These are phyloP conservation scores for Aelia acuminata DNA, from an alignment of 2,888 invertebrate species.

Conservation along the genomic window DNA sequence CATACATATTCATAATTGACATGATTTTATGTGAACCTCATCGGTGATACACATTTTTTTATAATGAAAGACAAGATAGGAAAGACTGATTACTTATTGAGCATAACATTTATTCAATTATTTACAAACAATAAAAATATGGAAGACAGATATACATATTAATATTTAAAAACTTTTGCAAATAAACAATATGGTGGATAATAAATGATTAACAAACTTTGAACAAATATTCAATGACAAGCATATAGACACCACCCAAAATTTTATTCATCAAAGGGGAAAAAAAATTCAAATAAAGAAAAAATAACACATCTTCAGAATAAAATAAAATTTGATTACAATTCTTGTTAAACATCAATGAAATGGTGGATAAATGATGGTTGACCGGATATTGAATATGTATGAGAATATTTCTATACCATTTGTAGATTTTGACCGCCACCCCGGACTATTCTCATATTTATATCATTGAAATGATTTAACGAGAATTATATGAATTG, in stretches of 20 bases:
- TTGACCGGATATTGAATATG: too few species aligned
- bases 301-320: too few species aligned
- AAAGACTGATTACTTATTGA: neutral
- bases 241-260: neutral
- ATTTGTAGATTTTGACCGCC: too few species aligned
- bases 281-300: neutral
- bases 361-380: too few species aligned
- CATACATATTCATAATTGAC: conserved; percentile 4
- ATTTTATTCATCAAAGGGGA: neutral
- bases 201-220: neutral
- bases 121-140: neutral
- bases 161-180: neutral
- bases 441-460: too few species aligned
- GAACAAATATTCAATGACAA: neutral
- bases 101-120: neutral
- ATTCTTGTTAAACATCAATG: too few species aligned
- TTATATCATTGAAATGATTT: too few species aligned
- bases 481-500: neutral
- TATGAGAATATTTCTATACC: too few species aligned
- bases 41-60: neutral
- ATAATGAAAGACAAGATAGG: neutral
- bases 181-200: neutral
- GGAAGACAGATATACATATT: neutral
- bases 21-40: neutral
- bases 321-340: too few species aligned